These are phyloP conservation scores for Pristionchus japonicus DNA, from an alignment of 2,888 invertebrate species.

Conservation along the genomic window DNA sequence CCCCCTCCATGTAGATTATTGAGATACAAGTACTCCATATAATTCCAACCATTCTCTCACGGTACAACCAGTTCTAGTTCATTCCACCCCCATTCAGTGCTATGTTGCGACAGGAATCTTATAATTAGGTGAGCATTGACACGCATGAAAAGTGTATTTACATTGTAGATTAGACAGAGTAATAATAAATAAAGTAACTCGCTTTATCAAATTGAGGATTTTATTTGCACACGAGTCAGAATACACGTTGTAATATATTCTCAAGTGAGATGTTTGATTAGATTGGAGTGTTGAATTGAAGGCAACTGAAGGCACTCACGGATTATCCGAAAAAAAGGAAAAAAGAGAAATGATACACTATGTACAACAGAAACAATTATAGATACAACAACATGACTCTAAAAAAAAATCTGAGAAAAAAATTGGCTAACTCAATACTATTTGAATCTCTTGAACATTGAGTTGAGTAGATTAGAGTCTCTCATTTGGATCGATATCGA, in stretches of 20 bases:
- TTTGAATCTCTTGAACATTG: background rate
- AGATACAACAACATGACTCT: background rate
- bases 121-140: background rate
- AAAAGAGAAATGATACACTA: background rate
- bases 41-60: background rate
- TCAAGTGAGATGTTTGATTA: background rate
- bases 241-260: constrained; percentile 14
- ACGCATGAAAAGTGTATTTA: background rate
- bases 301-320: background rate
- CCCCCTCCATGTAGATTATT: background rate
- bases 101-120: background rate
- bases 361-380: constrained; percentile 10
- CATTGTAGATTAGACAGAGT: background rate
- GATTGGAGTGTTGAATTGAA: background rate
- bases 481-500: constrained; percentile 11
- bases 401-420: background rate
- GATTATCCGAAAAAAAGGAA: background rate
- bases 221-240: background rate
- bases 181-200: constrained; percentile 1
- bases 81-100: constrained; percentile 18
- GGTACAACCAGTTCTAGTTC: constrained; percentile 23
- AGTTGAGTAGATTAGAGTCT: background rate
- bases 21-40: background rate
- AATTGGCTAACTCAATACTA: background rate
- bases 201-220: background rate